Evolutionary conservation across 2,797 vertebrate genomes (phyloP).

Genomic region (Danio kyathit): DNA sequence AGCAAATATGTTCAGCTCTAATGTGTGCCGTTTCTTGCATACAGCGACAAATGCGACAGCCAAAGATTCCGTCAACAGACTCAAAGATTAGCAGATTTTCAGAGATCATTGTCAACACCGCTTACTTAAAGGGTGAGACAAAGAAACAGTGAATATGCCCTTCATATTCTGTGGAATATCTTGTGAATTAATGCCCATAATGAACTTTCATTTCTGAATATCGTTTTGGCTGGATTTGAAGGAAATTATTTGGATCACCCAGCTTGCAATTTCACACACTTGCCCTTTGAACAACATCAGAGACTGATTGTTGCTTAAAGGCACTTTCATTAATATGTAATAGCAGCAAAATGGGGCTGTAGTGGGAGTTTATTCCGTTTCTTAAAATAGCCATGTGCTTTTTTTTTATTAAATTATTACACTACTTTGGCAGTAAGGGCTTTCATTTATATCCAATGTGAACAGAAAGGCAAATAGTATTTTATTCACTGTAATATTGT

Average conservation of each 20-base stretch:
- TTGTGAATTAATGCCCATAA: background rate
- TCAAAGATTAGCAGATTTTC: constrained; percentile 11
- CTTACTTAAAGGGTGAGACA: background rate
- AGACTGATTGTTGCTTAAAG: constrained; percentile 12
- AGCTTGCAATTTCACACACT: background rate
- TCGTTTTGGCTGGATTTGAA: constrained; percentile 4
- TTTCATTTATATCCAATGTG: background rate
- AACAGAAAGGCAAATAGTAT: background rate
- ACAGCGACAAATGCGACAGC: background rate
- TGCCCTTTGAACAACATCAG: constrained; percentile 19
- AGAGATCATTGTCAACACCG: background rate
- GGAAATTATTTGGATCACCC: background rate
- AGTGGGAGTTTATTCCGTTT: background rate
- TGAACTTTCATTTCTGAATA: background rate
- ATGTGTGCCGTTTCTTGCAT: background rate
- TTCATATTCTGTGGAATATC: background rate
- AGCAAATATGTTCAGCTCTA: constrained; percentile 3
- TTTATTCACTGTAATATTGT: background rate
- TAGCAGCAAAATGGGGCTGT: background rate
- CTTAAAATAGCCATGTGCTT: background rate
- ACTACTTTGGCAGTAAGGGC: constrained; percentile 10
- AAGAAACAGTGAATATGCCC: background rate
- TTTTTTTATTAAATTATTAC: background rate
- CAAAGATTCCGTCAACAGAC: background rate
- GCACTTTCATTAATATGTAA: constrained; percentile 29